phyloP scores from a whole-genome alignment of 92 coral and sea anemone genomes.

The Epizoanthus illoricatus region DNA sequence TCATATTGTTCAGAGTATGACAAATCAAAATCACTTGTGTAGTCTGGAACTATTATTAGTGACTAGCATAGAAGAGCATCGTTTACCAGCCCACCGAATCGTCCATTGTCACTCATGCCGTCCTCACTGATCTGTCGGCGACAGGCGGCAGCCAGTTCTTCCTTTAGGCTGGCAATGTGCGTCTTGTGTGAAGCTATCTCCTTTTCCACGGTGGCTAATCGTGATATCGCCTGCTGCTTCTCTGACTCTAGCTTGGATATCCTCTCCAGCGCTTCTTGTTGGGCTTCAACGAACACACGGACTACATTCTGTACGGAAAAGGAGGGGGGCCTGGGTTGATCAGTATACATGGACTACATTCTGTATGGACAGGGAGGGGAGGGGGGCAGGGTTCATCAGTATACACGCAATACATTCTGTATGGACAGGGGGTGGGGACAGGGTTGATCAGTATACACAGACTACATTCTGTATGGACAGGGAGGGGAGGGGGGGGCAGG shows the following conservation, averaged over 20 bases:
- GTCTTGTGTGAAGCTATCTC: conserved; percentile 89
- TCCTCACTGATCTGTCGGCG: conserved; percentile 94
- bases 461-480: not conserved
- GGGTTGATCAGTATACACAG: too few species aligned
- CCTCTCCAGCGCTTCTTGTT: conserved; percentile 88
- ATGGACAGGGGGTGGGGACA: not conserved
- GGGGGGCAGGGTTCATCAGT: not conserved
- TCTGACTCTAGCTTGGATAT: conserved; percentile 87
- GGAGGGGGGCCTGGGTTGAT: not conserved
- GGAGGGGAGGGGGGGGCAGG: not conserved
- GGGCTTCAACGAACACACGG: conserved; percentile 84
- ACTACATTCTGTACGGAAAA: conserved; percentile 73
- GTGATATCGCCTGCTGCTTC: conserved; percentile 83
- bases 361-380: not conserved
- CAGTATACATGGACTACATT: too few species aligned
- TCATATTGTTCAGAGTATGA: too few species aligned
- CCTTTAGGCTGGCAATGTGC: conserved; percentile 85
- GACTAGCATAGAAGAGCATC: too few species aligned
- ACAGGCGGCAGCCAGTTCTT: conserved; percentile 90
- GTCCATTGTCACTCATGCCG: conserved; percentile 72
- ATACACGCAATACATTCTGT: not conserved
- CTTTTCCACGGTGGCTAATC: conserved; percentile 77
- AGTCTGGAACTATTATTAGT: too few species aligned
- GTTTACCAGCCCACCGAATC: conserved; percentile 44
- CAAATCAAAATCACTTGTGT: too few species aligned